Evolutionary conservation across 2,797 vertebrate species (phyloP), one percentile per base, ranked within the genome.

Genomic region (Meda fulgida): DNA sequence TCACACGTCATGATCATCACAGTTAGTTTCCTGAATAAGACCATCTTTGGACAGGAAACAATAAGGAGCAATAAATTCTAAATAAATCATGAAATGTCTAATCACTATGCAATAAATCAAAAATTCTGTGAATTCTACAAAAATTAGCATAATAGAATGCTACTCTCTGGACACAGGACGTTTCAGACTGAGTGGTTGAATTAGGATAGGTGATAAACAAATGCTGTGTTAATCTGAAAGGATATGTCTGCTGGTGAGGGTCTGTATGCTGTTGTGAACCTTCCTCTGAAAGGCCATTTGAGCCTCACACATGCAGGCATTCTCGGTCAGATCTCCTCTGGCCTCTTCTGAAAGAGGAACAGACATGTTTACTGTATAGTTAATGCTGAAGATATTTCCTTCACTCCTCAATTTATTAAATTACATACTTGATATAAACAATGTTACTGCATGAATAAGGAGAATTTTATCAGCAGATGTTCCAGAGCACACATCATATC

Each of bases 251-350:
- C 88, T 91, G 86, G 92, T 96, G 84, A 99, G 93, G 81, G 96
- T 94, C 91, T 97, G 95, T 71, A 99, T 95, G 51, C 84, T 92
- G 0, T 94, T 95, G 86, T 95, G 96, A 85, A 97, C 94, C 16
- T 95, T 96, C 71, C 93, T 95, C 93, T 98, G 97, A 93, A 99
- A 97, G 0, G 94, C 92, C 89, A 97, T 91, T 72, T 97, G 96
- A 88, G 96, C 97, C 91, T 97, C 96, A 92, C 98, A 99, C 88
- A 97, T 96, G 92, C 98, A 99, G 36, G 95, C 93, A 2, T 98
- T 96, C 83, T 93, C 90, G 38, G 94, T 94, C 89, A 96, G 13
- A 18, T 96, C 94, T 85, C 94, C 91, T 53, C 93, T 93, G 82
- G 91, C 93, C 92, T 98, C 96, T 92, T 97, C 96, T 93, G 93